Evolutionary conservation across 2,113 vertebrate genomes (phyloP), one percentile per base, ranked within the genome.

Genomic region (Puntigrus tetrazona): DNA sequence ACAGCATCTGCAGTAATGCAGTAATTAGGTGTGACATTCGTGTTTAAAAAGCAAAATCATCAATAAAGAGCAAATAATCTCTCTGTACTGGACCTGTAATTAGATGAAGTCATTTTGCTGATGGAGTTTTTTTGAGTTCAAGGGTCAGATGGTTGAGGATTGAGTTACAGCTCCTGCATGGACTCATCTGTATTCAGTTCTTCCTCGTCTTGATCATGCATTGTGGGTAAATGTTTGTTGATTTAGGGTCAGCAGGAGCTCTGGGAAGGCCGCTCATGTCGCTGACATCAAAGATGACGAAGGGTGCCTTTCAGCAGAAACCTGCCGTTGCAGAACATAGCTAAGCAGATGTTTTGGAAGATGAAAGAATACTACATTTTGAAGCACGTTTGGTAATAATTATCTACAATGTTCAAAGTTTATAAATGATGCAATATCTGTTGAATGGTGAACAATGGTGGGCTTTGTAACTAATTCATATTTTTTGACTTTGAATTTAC

Each of bases 111-210:
- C 36, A 63, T 70, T 84, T 74, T 5, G 74, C 70, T 80, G 77
- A 59, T 81, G 9, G 78, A n/a, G 34, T 36, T 31, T 63, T 57
- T 43, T 29, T 4, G n/a, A 41, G 85, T 61, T 85, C 55, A 65
- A 87, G 84, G 85, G 45, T 63, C 34, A 18, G 78, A 75, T 88
- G 79, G 85, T 75, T 86, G 81, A 45, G 83, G 87, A 88, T 87
- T 43, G 20, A 16, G 82, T 89, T 91, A 84, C 86, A 36, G 45
- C 70, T 69, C 61, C 61, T 61, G 1, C 55, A 52, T 41, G 13
- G 85, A 81, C 87, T 89, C 65, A 88, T 91, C 86, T 78, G 70
- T 31, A 74, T 79, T 47, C 45, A 81, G 81, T 90, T 92, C 80
- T 83, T 80, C 45, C 83, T 18, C 52, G 59, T 84, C 85, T 85